Conservation (phyloP, 2,888 invertebrate species). For the Eulithis testata region DNA sequence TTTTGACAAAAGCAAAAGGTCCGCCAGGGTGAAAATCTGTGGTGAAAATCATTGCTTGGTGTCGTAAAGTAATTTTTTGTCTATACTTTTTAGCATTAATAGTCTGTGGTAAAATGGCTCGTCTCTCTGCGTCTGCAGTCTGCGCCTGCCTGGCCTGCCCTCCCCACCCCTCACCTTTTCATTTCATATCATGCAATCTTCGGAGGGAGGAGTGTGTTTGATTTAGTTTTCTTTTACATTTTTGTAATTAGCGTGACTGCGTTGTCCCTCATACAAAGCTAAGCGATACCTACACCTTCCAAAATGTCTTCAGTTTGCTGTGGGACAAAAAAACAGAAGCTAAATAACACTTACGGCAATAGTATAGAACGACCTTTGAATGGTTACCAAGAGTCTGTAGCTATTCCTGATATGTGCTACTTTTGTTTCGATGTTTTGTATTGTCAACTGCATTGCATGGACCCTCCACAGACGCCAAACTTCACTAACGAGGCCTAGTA, state of each 20-base stretch:
- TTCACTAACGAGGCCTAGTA: constrained; percentile 98
- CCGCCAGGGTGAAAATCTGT: no score
- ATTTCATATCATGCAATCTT: not conserved
- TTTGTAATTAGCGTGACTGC: constrained; percentile 59
- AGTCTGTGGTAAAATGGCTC: no score
- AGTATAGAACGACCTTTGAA: constrained; percentile 85
- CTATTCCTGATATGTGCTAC: constrained; percentile 98
- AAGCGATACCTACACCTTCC: constrained; percentile 43
- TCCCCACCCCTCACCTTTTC: not conserved
- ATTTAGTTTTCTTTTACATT: constrained; percentile 60
- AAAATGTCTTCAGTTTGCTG: constrained; percentile 95
- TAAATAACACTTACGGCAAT: constrained; percentile 87
- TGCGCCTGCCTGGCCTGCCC: no score
- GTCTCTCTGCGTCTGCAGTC: no score
- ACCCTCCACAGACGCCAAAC: constrained; percentile 95
- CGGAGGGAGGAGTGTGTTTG: constrained; percentile 49
- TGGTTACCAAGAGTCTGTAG: constrained; percentile 86
- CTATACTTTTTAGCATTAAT: no score
- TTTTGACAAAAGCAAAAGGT: no score
- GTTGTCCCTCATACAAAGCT: constrained; percentile 46
- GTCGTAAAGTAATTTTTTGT: no score
- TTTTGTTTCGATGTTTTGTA: constrained; percentile 99
- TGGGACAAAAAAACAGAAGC: constrained; percentile 96
- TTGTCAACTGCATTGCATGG: constrained; percentile 96
- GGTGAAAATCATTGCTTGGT: no score